These are phyloP conservation scores for Hydropotes inermis DNA, from an alignment of 2,113 vertebrate species.

Conservation along the genomic window DNA sequence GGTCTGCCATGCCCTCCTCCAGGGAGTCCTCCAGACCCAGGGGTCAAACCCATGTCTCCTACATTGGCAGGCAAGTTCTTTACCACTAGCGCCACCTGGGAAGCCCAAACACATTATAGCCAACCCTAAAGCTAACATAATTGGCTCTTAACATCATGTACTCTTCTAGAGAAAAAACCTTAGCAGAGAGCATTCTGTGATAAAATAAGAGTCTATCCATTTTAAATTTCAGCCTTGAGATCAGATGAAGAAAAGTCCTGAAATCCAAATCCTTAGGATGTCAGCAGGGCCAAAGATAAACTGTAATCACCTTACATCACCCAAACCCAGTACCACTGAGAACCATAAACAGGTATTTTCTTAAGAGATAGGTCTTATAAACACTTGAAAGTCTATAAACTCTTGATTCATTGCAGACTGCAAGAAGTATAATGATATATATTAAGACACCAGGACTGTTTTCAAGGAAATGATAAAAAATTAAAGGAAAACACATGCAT, in stretches of 20 bases:
- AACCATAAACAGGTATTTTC: background rate
- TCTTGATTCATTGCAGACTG: background rate
- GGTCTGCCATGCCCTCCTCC: background rate
- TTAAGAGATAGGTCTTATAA: background rate
- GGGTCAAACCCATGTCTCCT: background rate
- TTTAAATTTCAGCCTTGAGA: background rate
- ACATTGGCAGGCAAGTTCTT: background rate
- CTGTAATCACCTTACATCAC: background rate
- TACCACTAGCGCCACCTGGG: background rate
- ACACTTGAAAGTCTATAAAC: background rate
- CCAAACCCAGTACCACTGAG: background rate
- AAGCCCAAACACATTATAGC: background rate
- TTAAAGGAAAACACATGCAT: conserved; percentile 8
- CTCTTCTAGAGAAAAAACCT: background rate
- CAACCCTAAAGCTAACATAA: background rate
- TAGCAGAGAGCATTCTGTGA: background rate
- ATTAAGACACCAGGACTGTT: background rate
- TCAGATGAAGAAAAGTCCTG: background rate
- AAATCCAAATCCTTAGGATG: background rate
- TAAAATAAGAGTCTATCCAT: background rate
- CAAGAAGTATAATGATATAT: background rate
- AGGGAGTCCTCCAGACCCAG: background rate
- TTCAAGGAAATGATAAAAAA: conserved; percentile 5
- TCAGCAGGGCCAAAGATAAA: background rate
- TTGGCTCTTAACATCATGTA: background rate